Conservation (phyloP, 2,797 vertebrate genomes). For the Characodon lateralis region DNA sequence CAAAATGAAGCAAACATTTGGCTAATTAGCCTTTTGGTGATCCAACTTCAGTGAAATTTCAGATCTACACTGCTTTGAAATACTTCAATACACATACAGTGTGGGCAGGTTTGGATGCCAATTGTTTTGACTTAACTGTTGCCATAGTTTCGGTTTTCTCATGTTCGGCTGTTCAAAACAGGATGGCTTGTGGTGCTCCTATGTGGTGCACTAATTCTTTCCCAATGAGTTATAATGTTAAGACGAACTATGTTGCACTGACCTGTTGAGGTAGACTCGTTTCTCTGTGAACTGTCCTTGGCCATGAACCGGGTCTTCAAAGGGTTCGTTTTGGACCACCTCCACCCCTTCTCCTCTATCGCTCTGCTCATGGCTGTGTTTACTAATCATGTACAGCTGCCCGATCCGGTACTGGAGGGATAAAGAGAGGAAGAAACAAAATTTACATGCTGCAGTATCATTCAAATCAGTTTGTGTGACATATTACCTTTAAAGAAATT, state of each 20-base stretch:
- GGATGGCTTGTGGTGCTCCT: neutral
- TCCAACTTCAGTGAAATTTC: neutral
- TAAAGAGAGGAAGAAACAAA: slow-evolving; percentile 13
- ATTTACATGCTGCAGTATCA: neutral
- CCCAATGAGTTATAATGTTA: neutral
- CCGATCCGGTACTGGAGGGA: slow-evolving; percentile 90
- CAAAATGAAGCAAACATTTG: slow-evolving; percentile 10
- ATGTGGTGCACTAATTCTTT: neutral
- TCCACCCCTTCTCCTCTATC: slow-evolving; percentile 96
- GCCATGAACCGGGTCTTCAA: slow-evolving; percentile 90
- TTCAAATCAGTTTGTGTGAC: neutral
- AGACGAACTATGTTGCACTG: slow-evolving; percentile 15
- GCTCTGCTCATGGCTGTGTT: slow-evolving; percentile 97
- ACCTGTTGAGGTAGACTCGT: slow-evolving; percentile 96
- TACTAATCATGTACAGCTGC: slow-evolving; percentile 99
- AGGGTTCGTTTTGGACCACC: slow-evolving; percentile 95
- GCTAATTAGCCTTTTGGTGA: slow-evolving; percentile 3
- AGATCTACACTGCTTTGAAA: neutral
- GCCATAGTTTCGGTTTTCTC: slow-evolving; percentile 4
- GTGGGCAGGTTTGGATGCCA: slow-evolving; percentile 13
- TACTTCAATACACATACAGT: neutral
- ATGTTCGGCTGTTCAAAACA: slow-evolving; percentile 5
- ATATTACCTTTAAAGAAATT: neutral
- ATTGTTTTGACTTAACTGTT: neutral
- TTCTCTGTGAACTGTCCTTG: slow-evolving; percentile 96